Evolutionary conservation across 2,113 vertebrate species (phyloP), one percentile per base, ranked within the genome.

Genomic region (Thinocorus orbignyianus): DNA sequence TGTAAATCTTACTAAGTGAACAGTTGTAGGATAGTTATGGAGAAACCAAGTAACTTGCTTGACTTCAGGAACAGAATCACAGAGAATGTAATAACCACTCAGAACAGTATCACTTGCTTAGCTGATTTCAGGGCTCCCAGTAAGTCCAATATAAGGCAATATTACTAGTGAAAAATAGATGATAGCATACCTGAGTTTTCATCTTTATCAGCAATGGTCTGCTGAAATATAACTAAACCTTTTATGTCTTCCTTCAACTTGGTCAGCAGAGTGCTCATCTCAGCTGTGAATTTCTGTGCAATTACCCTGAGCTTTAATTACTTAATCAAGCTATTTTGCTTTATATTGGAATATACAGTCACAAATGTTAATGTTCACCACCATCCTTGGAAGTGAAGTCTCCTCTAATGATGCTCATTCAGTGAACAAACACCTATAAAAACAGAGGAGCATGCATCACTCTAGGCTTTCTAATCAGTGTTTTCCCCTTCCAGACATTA

Each of bases 321-420:
- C 16, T 35, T 72, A 65, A 49, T 7, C 35, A 68, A 61, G 5
- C 5, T 57, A 23, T 12, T 86, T 83, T 79, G 7, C 26, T 72
- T 69, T 76, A 9, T 28, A 30, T 10, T 62, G 9, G 5, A 58
- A 61, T 7, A 65, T 1, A 25, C 5, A 5, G 60, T 57, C 17
- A 55, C 42, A 68, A 89, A 71, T 6, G 5, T 18, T 17, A 54
- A 49, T 0, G 0, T 10, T 77, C 2, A 41, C 42, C 35, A 65
- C 10, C 23, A 20, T 5, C 17, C 78, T 88, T 88, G 6, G 41
- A 88, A 49, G 14, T 22, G 25, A 78, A 24, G 6, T 68, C 4
- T 25, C 14, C 39, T 60, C 87, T 30, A 78, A 19, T 4, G 22
- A 44, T 10, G 2, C 3, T 13, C 18, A 19, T 19, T 52, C 31